A percentile compares a stretch with the other conserved stretches of the same genome.
phyloP scores from a whole-genome alignment of 2,797 vertebrate species.

The Nyctalus aviator region DNA sequence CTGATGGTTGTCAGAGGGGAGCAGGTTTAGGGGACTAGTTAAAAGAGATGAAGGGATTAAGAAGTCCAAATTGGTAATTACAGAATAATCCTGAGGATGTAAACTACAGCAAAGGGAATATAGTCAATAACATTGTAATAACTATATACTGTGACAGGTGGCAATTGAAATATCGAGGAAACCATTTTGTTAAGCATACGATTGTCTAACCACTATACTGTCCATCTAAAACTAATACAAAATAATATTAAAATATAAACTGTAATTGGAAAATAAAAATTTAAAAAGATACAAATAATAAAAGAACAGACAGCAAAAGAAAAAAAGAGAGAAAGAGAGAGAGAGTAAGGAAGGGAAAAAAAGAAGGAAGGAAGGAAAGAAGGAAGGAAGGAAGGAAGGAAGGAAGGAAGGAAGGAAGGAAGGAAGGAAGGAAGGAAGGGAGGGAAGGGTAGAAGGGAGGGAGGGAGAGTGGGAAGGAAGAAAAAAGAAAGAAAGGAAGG shows the following conservation, averaged over 20 bases:
- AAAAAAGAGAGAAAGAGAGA: too few species aligned
- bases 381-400: too few species aligned
- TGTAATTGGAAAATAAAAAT: background rate
- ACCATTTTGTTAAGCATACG: background rate
- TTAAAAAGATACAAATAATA: background rate
- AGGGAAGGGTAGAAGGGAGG: accelerated
- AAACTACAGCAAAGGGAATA: background rate
- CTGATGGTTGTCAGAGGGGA: background rate
- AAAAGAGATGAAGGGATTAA: background rate
- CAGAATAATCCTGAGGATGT: background rate
- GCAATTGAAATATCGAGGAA: background rate
- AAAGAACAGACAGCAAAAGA: background rate
- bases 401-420: too few species aligned
- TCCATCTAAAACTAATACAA: too few species aligned
- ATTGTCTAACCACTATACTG: too few species aligned
- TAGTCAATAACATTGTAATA: background rate
- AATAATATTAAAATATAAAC: background rate
- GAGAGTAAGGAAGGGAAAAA: too few species aligned
- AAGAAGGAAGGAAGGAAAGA: too few species aligned
- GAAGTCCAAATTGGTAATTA: background rate
- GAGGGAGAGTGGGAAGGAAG: too few species aligned
- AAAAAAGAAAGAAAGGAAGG: too few species aligned
- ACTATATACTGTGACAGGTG: background rate
- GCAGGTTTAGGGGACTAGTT: background rate
- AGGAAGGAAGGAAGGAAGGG: too few species aligned